phyloP scores from a whole-genome alignment of 2,113 vertebrate genomes.

The Porphyrio hochstetteri region DNA sequence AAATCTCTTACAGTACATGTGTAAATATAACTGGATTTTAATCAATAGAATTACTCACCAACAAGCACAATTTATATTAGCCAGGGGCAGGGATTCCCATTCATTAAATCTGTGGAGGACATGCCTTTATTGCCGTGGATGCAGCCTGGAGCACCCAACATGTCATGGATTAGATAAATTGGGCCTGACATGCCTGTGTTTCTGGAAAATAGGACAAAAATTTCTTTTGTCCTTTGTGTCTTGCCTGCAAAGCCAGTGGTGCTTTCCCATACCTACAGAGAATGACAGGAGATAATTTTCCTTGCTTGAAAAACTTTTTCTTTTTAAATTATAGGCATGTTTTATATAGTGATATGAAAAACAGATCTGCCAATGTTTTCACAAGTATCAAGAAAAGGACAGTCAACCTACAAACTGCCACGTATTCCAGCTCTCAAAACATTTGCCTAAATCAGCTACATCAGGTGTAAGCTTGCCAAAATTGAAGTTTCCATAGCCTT shows the following conservation, averaged over 20 bases:
- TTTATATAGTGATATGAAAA: background rate
- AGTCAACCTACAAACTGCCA: background rate
- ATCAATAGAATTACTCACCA: slow-evolving; percentile 32
- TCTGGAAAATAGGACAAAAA: slow-evolving; percentile 46
- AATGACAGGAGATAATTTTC: background rate
- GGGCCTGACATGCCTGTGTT: slow-evolving; percentile 12
- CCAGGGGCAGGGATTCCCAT: slow-evolving; percentile 54
- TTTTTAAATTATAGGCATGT: background rate
- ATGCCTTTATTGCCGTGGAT: background rate
- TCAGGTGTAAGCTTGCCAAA: background rate
- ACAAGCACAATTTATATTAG: slow-evolving; percentile 4
- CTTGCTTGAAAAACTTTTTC: background rate
- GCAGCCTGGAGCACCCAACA: slow-evolving; percentile 23
- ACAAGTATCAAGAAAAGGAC: background rate
- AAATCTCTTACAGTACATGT: background rate
- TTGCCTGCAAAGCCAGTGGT: background rate
- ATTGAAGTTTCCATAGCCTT: background rate
- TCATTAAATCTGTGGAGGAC: slow-evolving; percentile 41
- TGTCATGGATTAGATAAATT: slow-evolving; percentile 35
- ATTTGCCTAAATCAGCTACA: background rate
- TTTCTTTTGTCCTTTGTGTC: slow-evolving; percentile 38
- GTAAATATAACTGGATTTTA: background rate
- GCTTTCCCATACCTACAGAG: background rate
- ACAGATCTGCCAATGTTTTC: background rate
- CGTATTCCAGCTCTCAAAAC: background rate